phyloP scores from a whole-genome alignment of 2,797 vertebrate species.

The Clamator glandarius region DNA sequence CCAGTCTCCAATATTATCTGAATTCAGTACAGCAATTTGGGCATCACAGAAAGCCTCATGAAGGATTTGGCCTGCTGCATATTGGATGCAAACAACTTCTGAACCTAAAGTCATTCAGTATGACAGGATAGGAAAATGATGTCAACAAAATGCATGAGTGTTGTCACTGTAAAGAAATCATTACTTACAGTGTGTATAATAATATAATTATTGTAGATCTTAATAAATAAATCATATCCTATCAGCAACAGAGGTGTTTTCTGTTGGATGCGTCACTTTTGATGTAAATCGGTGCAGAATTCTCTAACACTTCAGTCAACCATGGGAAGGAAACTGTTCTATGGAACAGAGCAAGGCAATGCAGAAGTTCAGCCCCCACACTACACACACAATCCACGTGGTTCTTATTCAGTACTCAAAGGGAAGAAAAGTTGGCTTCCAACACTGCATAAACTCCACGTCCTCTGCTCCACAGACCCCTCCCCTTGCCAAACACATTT shows the following conservation, averaged over 20 bases:
- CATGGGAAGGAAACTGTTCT: background rate
- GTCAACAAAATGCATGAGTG: background rate
- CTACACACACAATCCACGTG: background rate
- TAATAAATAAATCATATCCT: constrained; percentile 5
- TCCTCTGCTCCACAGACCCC: background rate
- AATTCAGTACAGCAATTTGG: background rate
- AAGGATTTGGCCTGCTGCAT: background rate
- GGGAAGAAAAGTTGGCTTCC: background rate
- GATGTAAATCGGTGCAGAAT: background rate
- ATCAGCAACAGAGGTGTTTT: background rate
- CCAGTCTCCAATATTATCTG: background rate
- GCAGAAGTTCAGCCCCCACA: background rate
- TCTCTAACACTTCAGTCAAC: background rate
- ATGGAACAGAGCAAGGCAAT: background rate
- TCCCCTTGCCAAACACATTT: background rate
- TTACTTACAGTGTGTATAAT: background rate
- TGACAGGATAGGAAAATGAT: background rate
- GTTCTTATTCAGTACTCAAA: background rate
- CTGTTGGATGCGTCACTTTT: background rate
- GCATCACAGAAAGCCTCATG: background rate
- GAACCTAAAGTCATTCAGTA: background rate
- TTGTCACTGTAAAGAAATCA: background rate
- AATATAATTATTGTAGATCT: background rate
- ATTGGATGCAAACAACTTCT: background rate
- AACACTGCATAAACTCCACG: too few relatives aligned